Percentiles rank a stretch among this genome's conserved stretches.
Conservation (phyloP, 1,140 invertebrate genomes). For the Saccostrea glomerata region DNA sequence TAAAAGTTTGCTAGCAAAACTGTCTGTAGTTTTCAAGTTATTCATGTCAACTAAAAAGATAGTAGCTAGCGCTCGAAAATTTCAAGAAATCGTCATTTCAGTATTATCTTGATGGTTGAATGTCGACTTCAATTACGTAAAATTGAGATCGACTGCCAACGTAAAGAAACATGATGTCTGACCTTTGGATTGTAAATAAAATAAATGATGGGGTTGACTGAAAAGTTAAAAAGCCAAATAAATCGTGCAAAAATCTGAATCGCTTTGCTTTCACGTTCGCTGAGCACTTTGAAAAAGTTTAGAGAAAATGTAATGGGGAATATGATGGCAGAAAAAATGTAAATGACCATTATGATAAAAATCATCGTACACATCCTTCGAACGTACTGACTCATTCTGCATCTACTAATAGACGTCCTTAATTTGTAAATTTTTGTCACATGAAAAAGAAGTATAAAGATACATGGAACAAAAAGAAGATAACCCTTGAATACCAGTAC, state of each 20-base stretch:
- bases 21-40: too few species aligned
- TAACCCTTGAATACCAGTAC: neutral
- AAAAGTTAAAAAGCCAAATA: neutral
- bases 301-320: neutral
- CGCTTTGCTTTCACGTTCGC: neutral
- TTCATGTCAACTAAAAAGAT: too few species aligned
- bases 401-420: neutral
- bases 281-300: neutral
- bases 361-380: neutral
- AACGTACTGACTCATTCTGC: neutral
- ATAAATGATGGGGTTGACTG: constrained; percentile 1
- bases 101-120: too few species aligned
- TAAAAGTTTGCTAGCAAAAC: too few species aligned
- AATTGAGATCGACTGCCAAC: neutral
- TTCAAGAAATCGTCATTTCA: too few species aligned
- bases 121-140: too few species aligned
- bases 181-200: constrained; percentile 14
- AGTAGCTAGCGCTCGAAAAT: too few species aligned
- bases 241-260: neutral
- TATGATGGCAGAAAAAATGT: neutral
- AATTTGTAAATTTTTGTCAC: neutral
- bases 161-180: neutral
- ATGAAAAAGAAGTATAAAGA: neutral
- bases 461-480: neutral
- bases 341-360: neutral